Conservation (phyloP, 2,113 vertebrate genomes). For the Macrotus californicus region DNA sequence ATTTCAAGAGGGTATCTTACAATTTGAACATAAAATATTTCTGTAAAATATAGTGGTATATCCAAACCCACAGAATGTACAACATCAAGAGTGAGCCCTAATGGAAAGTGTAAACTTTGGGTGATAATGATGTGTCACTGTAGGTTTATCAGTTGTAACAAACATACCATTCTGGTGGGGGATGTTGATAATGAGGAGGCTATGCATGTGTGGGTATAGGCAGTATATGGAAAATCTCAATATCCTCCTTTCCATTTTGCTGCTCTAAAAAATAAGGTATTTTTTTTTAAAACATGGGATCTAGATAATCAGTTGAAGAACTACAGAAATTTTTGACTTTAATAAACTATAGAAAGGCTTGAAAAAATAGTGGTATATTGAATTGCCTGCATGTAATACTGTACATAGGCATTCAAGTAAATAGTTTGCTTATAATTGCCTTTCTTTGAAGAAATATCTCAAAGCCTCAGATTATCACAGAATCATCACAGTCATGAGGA, state of each 20-base stretch:
- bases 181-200: background rate
- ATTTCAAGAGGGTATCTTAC: background rate
- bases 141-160: background rate
- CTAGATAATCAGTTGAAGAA: background rate
- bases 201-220: background rate
- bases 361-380: background rate
- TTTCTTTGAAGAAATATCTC: background rate
- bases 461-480: background rate
- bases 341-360: background rate
- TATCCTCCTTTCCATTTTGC: background rate
- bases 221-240: background rate
- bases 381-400: background rate
- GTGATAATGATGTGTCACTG: background rate
- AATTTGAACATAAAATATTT: background rate
- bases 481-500: background rate
- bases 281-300: background rate
- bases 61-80: background rate
- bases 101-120: background rate
- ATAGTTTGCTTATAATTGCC: background rate
- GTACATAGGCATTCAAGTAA: background rate
- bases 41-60: background rate
- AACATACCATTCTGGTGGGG: background rate
- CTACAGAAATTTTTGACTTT: background rate
- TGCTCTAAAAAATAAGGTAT: background rate
- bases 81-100: background rate